Evolutionary conservation across 2,113 vertebrate species (phyloP).

Genomic region (Tachysurus fulvidraco): DNA sequence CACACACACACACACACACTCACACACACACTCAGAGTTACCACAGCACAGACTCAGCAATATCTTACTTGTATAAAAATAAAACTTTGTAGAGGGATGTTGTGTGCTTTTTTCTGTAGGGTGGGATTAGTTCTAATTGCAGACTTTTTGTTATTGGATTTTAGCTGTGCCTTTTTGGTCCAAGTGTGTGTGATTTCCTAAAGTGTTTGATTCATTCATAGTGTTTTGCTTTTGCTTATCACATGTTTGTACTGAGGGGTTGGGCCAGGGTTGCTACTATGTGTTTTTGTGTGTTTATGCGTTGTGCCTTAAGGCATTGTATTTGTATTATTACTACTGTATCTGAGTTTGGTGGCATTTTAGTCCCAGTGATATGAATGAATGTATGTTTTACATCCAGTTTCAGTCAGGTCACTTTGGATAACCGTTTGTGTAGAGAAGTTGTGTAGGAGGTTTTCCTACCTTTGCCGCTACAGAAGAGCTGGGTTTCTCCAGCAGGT

Average conservation of each 20-base stretch:
- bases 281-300: neutral
- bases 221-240: neutral
- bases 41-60: neutral
- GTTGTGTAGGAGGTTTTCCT: constrained; percentile 51
- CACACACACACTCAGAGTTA: neutral
- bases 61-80: neutral
- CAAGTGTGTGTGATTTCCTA: neutral
- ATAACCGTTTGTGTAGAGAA: neutral
- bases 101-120: neutral
- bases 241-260: neutral
- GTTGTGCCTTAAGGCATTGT: neutral
- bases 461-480: constrained; percentile 97
- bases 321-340: neutral
- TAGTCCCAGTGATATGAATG: neutral
- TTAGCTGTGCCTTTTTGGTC: neutral
- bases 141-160: neutral
- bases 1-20: neutral
- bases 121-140: neutral
- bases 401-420: neutral
- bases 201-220: neutral
- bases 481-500: constrained; percentile 96
- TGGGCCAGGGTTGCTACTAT: neutral
- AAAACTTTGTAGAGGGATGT: neutral
- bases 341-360: neutral
- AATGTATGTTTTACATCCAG: neutral